Percentiles rank a stretch among this genome's conserved stretches.
Evolutionary conservation across 2,797 vertebrate genomes (phyloP).

Genomic region (Enteromius radiatus): DNA sequence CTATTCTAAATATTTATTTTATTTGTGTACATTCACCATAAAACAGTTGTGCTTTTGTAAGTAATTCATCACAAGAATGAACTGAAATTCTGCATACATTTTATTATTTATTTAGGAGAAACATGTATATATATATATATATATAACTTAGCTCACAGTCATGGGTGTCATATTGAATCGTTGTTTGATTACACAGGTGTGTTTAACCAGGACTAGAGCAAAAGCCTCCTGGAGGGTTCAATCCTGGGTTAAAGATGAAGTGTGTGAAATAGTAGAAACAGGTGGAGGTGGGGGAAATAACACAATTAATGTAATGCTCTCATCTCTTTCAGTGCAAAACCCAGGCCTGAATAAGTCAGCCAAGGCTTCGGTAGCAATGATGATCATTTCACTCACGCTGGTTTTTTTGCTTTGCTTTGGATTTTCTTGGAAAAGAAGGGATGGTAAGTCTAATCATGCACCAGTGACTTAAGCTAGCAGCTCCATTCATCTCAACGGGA

Average conservation of each 20-base stretch:
- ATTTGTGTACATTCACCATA: too few species aligned
- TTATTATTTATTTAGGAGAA: background rate
- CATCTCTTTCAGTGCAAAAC: conserved; percentile 63
- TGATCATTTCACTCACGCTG: conserved; percentile 82
- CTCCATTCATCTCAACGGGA: background rate
- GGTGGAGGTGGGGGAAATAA: background rate
- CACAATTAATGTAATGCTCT: background rate
- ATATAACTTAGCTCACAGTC: too few species aligned
- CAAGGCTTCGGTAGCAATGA: conserved; percentile 81
- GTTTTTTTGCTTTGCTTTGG: conserved; percentile 82
- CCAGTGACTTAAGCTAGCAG: background rate
- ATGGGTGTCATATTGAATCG: background rate
- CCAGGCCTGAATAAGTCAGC: conserved; percentile 77
- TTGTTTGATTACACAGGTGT: background rate
- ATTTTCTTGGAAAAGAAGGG: conserved; percentile 82
- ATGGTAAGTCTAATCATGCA: conserved; percentile 70
- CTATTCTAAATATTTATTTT: too few species aligned
- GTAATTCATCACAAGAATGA: too few species aligned
- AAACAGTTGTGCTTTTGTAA: too few species aligned
- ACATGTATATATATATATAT: too few species aligned
- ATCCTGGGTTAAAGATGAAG: background rate
- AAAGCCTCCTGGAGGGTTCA: too few species aligned
- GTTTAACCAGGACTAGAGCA: background rate
- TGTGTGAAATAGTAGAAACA: background rate
- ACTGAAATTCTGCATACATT: too few species aligned